phyloP scores from a whole-genome alignment of 2,113 vertebrate genomes.

The Lota lota region DNA sequence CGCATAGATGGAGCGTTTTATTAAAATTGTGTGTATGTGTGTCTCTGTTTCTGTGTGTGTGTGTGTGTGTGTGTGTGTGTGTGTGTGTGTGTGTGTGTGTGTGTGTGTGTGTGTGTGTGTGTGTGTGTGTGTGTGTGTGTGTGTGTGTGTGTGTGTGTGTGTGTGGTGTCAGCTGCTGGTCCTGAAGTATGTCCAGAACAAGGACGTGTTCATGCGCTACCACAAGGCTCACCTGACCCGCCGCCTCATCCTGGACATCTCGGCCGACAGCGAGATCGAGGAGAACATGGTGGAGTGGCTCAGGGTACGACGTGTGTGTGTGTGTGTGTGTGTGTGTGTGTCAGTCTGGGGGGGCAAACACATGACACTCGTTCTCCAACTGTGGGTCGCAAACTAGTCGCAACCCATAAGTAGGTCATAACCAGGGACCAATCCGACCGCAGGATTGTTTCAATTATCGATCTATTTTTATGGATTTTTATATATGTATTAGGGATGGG shows the following conservation, averaged over 20 bases:
- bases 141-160: slow-evolving; percentile 23
- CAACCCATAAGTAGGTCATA: too few relatives aligned
- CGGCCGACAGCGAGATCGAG: slow-evolving; percentile 97
- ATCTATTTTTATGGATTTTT: too few relatives aligned
- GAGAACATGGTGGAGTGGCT: slow-evolving; percentile 99
- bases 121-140: too few relatives aligned
- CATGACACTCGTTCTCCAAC: too few relatives aligned
- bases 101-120: too few relatives aligned
- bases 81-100: too few relatives aligned
- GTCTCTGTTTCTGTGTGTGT: slow-evolving; percentile 2
- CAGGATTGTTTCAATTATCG: too few relatives aligned
- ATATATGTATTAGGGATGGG: too few relatives aligned
- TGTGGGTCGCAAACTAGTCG: too few relatives aligned
- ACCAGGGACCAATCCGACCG: too few relatives aligned
- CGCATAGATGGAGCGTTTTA: background rate
- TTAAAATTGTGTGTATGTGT: slow-evolving; percentile 14
- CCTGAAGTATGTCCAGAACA: slow-evolving; percentile 98
- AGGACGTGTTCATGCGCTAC: slow-evolving; percentile 99
- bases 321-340: background rate
- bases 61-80: background rate
- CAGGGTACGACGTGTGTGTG: slow-evolving; percentile 73
- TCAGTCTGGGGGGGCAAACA: too few relatives aligned
- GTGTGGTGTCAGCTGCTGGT: slow-evolving; percentile 83
- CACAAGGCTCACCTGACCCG: slow-evolving; percentile 98
- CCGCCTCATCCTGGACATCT: slow-evolving; percentile 97